Percentiles rank a stretch among this genome's conserved stretches.
These are phyloP conservation scores for Thamnophis elegans DNA, from an alignment of 2,797 vertebrate genomes.

Conservation along the genomic window DNA sequence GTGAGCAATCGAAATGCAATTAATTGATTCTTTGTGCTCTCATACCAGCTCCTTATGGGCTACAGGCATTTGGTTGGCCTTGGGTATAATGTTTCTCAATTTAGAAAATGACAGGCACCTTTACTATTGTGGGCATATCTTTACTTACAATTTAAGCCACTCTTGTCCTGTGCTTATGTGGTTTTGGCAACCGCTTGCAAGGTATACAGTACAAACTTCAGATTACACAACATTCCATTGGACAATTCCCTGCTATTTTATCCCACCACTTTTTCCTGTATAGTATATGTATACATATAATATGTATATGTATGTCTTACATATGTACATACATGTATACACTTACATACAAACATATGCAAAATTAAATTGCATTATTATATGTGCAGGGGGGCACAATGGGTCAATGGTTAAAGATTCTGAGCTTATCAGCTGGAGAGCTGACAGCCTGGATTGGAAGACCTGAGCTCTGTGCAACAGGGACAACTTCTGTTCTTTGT, in stretches of 20 bases:
- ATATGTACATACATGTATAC: background rate
- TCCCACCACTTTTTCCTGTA: background rate
- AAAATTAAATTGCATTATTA: background rate
- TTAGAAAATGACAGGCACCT: background rate
- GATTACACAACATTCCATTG: background rate
- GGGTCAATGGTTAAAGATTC: no score
- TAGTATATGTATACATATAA: background rate
- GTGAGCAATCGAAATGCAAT: background rate
- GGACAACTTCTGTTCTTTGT: no score
- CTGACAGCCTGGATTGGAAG: no score
- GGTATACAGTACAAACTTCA: background rate
- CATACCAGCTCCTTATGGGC: background rate
- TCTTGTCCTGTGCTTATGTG: background rate
- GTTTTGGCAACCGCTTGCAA: background rate
- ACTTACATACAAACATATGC: background rate
- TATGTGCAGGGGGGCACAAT: background rate
- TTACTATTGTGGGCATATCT: background rate
- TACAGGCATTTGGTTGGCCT: background rate
- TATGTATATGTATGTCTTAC: background rate
- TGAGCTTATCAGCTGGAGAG: no score
- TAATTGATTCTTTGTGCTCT: background rate
- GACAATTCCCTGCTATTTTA: background rate
- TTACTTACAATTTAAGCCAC: background rate
- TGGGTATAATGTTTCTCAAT: background rate
- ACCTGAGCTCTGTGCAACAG: no score